Conservation (phyloP, 2,113 vertebrate species). For the Scytalopus superciliaris region DNA sequence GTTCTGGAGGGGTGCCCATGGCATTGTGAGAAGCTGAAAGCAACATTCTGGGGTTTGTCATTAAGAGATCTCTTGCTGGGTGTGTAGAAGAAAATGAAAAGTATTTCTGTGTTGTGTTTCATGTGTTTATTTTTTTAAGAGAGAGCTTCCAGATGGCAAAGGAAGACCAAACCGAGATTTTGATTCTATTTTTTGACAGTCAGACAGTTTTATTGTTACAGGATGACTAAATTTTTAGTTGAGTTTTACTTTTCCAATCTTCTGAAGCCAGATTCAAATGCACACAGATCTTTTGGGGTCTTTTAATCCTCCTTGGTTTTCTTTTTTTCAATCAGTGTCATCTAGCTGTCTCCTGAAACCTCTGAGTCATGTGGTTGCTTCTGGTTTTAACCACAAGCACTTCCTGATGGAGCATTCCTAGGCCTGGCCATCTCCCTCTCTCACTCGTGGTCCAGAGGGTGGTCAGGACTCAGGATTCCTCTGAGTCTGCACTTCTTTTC, state of each 20-base stretch:
- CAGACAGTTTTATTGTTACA: background rate
- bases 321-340: background rate
- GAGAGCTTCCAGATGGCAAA: background rate
- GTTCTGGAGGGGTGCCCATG: background rate
- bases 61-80: background rate
- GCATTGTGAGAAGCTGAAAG: background rate
- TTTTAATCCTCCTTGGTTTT: background rate
- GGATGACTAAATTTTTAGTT: background rate
- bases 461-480: slow-evolving; percentile 1
- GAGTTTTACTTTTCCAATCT: background rate
- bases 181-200: background rate
- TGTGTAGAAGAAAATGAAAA: background rate
- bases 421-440: background rate
- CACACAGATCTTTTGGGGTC: background rate
- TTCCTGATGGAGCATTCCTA: slow-evolving; percentile 51
- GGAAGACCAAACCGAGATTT: background rate
- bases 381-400: slow-evolving; percentile 51
- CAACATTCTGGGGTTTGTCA: rapidly evolving
- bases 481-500: background rate
- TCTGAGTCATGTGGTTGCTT: slow-evolving; percentile 46
- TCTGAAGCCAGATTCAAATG: background rate
- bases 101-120: background rate
- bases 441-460: background rate
- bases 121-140: background rate
- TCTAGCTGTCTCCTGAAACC: slow-evolving; percentile 48